A percentile compares a stretch with the other conserved stretches of the same genome.
Conservation (phyloP, 1,140 invertebrate species). For the Cydia splendana region DNA sequence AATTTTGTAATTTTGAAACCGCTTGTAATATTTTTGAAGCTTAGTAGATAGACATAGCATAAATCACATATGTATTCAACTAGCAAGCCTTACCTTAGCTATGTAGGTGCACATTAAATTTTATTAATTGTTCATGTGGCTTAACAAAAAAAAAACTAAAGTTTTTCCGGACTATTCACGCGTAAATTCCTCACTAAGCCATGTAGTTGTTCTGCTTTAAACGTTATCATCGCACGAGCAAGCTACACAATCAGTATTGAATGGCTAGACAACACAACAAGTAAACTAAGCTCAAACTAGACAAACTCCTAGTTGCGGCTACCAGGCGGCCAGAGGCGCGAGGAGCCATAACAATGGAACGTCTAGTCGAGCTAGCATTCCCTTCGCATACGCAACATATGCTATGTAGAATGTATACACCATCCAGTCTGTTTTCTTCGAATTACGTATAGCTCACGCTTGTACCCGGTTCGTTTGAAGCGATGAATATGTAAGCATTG, state of each 20-base stretch:
- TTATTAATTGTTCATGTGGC: no score
- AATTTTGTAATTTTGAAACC: no score
- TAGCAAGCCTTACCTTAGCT: no score
- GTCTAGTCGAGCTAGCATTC: slow-evolving; percentile 7
- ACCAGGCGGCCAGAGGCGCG: slow-evolving; percentile 20
- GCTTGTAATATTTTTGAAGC: no score
- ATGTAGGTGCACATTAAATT: no score
- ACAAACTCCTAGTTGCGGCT: slow-evolving; percentile 24
- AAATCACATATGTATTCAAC: no score
- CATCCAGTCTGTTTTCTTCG: background rate
- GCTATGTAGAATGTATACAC: background rate
- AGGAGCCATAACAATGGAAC: slow-evolving; percentile 21
- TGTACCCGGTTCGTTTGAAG: background rate
- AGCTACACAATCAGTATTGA: slow-evolving; percentile 9
- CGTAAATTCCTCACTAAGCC: background rate
- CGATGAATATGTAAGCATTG: background rate
- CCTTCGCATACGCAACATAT: background rate
- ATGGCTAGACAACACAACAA: slow-evolving; percentile 12
- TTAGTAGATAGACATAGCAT: no score
- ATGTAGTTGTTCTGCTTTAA: background rate
- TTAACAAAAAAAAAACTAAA: no score
- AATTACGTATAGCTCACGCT: background rate
- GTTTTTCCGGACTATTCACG: background rate
- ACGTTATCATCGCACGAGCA: background rate
- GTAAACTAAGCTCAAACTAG: slow-evolving; percentile 24